These are phyloP conservation scores for Henicopernis longicauda DNA, from an alignment of 2,113 vertebrate genomes.

Conservation along the genomic window DNA sequence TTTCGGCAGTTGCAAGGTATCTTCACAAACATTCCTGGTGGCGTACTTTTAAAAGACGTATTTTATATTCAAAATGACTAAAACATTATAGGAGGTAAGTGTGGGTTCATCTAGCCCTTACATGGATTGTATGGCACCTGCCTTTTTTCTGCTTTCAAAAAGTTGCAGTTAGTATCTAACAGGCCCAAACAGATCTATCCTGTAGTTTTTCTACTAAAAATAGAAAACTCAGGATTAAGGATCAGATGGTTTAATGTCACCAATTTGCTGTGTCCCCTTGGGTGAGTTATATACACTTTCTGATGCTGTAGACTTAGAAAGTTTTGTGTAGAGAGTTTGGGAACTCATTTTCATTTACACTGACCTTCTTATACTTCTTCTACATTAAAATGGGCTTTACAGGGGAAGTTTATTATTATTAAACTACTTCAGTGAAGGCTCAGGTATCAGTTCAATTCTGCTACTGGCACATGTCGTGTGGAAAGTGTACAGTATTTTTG, in stretches of 20 bases:
- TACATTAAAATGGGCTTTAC: not conserved
- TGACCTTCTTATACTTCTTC: not conserved
- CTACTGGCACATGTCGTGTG: not conserved
- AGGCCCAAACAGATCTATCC: not conserved
- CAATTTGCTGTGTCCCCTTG: not conserved
- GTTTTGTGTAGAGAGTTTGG: not conserved
- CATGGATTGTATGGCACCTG: not conserved
- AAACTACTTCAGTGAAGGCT: not conserved
- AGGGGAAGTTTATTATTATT: not conserved
- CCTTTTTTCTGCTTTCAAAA: not conserved
- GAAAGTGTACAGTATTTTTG: not conserved
- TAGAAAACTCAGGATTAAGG: not conserved
- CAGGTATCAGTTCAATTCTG: not conserved
- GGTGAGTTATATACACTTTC: not conserved
- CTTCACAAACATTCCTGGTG: not conserved
- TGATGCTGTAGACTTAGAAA: not conserved
- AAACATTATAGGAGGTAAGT: not conserved
- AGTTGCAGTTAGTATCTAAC: not conserved
- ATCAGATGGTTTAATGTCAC: not conserved
- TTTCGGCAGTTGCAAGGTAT: not conserved
- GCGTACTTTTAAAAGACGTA: rapidly evolving
- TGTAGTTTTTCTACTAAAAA: not conserved
- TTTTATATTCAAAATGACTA: not conserved
- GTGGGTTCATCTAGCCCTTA: not conserved
- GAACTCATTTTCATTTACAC: not conserved